Evolutionary conservation across 2,113 vertebrate species (phyloP), one percentile per base, ranked within the genome.

Genomic region (Takifugu flavidus): DNA sequence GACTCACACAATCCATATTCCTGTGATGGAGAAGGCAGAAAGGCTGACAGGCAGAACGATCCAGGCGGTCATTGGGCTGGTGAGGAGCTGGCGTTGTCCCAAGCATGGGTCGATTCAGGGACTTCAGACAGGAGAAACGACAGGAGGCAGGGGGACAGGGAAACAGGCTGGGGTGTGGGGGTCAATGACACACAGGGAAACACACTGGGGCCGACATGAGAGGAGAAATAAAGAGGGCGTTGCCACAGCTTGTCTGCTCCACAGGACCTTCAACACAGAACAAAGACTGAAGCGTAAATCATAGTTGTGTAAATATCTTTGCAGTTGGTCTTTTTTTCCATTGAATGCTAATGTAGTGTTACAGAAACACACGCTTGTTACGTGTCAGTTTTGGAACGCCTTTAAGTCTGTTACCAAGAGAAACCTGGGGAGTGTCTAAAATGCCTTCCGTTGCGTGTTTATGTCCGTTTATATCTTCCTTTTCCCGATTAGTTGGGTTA

Each of bases 1-100:
- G 13, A 90, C 95, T 95, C 86, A 96, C 95, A 96, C 95, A 62
- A 95, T 95, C 95, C 95, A 95, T 94, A 96, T 94, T 77, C 95
- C 95, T 13, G 94, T 94, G 89, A 96, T 96, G 86, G 92, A 95
- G 88, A 95, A 96, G 59, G 92, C 93, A 79, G 93, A 93, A 82
- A 96, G 87, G 91, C 94, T 95, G 90, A 95, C 92, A 80, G 95
- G 94, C 72, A 96, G 93, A 86, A 96, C 88, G 85, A 95, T 94
- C 95, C 95, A 96, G 92, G 93, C 94, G 89, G 95, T 96, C 95
- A 96, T 96, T 89, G 92, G 92, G 91, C 88, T 91, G 90, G 82
- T 87, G 82, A 88, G 89, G 90, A 86, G 86, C 84, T 79, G 87
- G 80, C 77, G 72, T 70, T 82, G 81, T 88, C 82, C 89, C 86